Conservation (phyloP, 2,113 vertebrate genomes). For the Hemiscyllium ocellatum region DNA sequence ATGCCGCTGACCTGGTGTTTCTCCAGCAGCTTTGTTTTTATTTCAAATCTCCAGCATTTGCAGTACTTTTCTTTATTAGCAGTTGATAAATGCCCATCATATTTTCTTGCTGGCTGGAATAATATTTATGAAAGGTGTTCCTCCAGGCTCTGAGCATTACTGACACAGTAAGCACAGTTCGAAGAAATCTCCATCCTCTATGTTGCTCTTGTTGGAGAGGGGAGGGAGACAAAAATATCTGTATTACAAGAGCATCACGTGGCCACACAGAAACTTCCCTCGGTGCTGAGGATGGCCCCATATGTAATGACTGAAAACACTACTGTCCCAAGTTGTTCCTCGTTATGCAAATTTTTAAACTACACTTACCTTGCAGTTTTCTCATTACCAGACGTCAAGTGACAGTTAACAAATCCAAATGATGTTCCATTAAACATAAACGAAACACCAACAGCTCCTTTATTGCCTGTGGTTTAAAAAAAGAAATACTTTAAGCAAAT, state of each 20-base stretch:
- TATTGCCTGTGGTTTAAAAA: slow-evolving; percentile 70
- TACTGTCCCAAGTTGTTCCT: not conserved
- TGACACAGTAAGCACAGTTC: not conserved
- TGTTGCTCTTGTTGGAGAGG: not conserved
- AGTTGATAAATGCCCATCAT: not conserved
- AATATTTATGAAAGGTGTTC: not conserved
- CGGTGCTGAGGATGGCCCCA: not conserved
- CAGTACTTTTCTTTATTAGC: not conserved
- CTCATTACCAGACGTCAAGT: slow-evolving; percentile 93
- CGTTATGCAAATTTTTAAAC: not conserved
- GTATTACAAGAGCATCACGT: not conserved
- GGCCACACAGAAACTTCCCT: not conserved
- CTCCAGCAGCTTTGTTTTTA: too few relatives aligned
- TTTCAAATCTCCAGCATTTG: too few relatives aligned
- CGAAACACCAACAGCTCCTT: slow-evolving; percentile 88
- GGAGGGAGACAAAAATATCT: too few relatives aligned
- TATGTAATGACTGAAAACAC: not conserved
- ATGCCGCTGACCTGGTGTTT: too few relatives aligned
- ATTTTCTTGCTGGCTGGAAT: not conserved
- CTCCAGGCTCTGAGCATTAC: not conserved
- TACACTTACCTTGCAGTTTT: slow-evolving; percentile 76
- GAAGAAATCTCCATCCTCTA: not conserved
- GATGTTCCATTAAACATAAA: slow-evolving; percentile 98
- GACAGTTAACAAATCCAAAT: slow-evolving; percentile 93
- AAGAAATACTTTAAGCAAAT: not conserved